Base-by-base conservation (phyloP, 2,113 vertebrate genomes). In the Thalassarche chlororhynchos region DNA sequence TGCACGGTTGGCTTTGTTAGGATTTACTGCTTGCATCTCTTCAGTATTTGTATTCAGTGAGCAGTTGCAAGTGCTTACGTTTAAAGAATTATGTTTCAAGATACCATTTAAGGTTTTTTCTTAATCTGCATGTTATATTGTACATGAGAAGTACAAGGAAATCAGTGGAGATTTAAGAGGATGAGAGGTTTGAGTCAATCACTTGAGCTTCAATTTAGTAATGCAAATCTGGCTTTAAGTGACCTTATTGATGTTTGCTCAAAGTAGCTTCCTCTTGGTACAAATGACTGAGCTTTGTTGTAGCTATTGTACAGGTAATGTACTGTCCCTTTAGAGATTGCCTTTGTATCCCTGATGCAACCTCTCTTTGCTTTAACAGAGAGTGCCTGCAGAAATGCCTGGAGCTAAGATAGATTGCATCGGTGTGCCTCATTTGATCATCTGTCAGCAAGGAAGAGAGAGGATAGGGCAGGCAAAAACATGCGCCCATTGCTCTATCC, bases 191-290 rank as follows among this genome's bases (percentile, higher is more conserved):
- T 96, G 89, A 97, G 94, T 95, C 95, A 97, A 96, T 96, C 94
- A 71, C 90, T 92, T 95, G 77, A 97, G 80, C 87, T 97, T 95
- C 87, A 93, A 78, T 55, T 97, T 91, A 90, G 76, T 91, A 94
- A 97, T 97, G 85, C 96, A 97, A 94, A 96, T 95, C 93, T 62
- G 71, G 51, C 82, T 97, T 94, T 96, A 94, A 97, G 94, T 97
- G 94, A 96, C 96, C 95, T 97, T 95, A 95, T 93, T 95, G 94
- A 97, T 96, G 94, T 98, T 97, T 98, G 80, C 96, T 97, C 92
- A 92, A 97, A 98, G 78, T 89, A 57, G 58, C 74, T 96, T 90
- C 76, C 61, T 91, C 83, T 90, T 55, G 90, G 87, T 97, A 96
- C 91, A 97, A 94, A 95, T 96, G 93, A 75, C 76, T 84, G 92